Evolutionary conservation across 2,888 invertebrate genomes (phyloP).

Genomic region (Hypolimnas misippus): DNA sequence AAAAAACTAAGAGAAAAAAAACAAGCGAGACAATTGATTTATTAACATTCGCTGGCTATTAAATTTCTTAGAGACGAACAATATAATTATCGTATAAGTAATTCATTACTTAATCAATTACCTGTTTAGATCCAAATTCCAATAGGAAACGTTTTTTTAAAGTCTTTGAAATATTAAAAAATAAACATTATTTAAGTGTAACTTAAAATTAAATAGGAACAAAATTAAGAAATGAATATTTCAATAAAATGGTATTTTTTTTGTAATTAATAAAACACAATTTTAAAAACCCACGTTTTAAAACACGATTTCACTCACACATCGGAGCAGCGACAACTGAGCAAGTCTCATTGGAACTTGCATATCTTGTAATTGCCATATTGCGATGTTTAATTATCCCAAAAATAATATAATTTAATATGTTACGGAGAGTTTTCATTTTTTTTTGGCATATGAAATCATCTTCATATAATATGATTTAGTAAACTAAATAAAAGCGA

Average conservation of each 20-base stretch:
- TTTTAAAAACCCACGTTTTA: background rate
- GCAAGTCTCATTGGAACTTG: background rate
- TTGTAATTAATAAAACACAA: background rate
- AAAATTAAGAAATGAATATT: background rate
- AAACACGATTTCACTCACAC: background rate
- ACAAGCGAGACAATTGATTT: background rate
- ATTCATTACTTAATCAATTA: background rate
- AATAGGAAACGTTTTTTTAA: background rate
- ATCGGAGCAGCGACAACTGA: background rate
- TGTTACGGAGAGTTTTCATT: too few relatives aligned
- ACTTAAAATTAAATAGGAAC: background rate
- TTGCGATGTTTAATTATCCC: too few relatives aligned
- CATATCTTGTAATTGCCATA: too few relatives aligned
- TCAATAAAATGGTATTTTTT: background rate
- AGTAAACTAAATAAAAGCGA: too few relatives aligned
- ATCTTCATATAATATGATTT: too few relatives aligned
- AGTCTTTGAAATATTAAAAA: background rate
- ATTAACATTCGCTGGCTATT: background rate
- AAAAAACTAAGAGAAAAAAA: background rate
- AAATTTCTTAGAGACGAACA: background rate
- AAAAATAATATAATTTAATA: too few relatives aligned
- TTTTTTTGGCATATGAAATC: too few relatives aligned
- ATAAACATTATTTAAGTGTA: background rate
- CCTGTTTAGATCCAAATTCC: conserved; percentile 5
- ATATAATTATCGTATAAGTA: background rate